Evolutionary conservation across 2,113 vertebrate species (phyloP), one percentile per base, ranked within the genome.

Genomic region (Microcebus lehilahytsara): DNA sequence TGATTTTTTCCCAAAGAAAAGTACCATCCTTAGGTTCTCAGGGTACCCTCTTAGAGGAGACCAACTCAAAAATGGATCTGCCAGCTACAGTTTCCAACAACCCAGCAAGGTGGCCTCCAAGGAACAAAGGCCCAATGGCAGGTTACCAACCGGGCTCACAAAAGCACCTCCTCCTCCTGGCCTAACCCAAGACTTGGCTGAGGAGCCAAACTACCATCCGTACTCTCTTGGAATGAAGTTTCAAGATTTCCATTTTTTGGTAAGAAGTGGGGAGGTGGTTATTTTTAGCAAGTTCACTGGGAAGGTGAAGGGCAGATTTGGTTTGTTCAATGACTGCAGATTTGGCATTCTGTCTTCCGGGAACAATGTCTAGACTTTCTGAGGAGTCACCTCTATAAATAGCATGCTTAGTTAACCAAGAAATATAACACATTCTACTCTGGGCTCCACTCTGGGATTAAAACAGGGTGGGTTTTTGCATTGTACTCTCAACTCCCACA

Each of bases 291-390:
- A 58, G 37, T 46, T 64, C 66, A 67, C n/a, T 79, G 71, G 56
- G 72, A 94, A 86, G 79, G 46, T 40, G 58, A 85, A 86, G 84
- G 75, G 92, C 83, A 84, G 62, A 56, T 27, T 19, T 66, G 37
- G 71, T 79, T 25, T 93, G 37, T 20, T 85, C 64, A 89, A 23
- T 67, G 49, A 89, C 19, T 75, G 3, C 23, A 81, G 90, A 91
- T 84, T 16, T 90, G 88, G 93, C 74, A 79, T 95, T 96, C 87
- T 51, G 25, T 92, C 86, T 89, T 96, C 51, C 37, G 6, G n/a
- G 74, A 93, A 96, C 67, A 60, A 91, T 46, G 86, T 97, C 93
- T 95, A 96, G 92, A 96, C 95, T 96, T 95, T 93, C 72, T 58
- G 79, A 89, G 94, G 46, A 95, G 81, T 96, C 78, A 75, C 89